Evolutionary conservation across 2,888 invertebrate genomes (phyloP), one percentile per base, ranked within the genome.

Genomic region (Serrognathus titanus): DNA sequence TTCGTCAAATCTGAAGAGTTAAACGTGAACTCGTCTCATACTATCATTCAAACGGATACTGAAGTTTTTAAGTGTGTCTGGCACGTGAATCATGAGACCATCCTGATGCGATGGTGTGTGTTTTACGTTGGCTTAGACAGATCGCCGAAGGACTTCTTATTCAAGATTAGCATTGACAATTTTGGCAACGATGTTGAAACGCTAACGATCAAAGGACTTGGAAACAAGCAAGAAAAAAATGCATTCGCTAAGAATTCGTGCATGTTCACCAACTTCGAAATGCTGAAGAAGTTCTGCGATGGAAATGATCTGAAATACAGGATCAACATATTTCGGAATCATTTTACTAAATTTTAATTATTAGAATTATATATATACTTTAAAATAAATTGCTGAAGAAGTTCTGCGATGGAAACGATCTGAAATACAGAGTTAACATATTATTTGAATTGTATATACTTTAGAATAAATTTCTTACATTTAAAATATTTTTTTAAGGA

Each of bases 21-120:
- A 24, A 7, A 31, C 2, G 12, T 12, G 10, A 38, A 12, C 16
- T 39, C 35, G 1, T 62, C 59, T n/a, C 54, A 55, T 41, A 59
- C 60, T 7, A 8, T 69, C 5, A 63, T 69, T 39, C 41, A 55
- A 13, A 56, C 61, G 1, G 62, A 60, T 48, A 53, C 63, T n/a
- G 58, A 64, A 46, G 31, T 66, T 6, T 69, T 69, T 45, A 62
- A 66, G 16, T 68, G 65, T 48, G 53, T 59, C 2, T 66, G 66
- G 66, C 62, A 66, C 43, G 49, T 67, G 13, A 59, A 65, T 40
- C 58, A 58, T 40, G 53, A 60, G 4, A 64, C 62, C 2, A 67
- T 66, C 10, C 31, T 52, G 39, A 63, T 69, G 63, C 55, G 64
- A 9, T 66, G 66, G 63, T 66, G 65, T 11, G 64, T 68, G 6